A percentile compares a stretch with the other conserved stretches of the same genome.
Conservation (phyloP, 2,113 vertebrate species). For the Odontesthes bonariensis region DNA sequence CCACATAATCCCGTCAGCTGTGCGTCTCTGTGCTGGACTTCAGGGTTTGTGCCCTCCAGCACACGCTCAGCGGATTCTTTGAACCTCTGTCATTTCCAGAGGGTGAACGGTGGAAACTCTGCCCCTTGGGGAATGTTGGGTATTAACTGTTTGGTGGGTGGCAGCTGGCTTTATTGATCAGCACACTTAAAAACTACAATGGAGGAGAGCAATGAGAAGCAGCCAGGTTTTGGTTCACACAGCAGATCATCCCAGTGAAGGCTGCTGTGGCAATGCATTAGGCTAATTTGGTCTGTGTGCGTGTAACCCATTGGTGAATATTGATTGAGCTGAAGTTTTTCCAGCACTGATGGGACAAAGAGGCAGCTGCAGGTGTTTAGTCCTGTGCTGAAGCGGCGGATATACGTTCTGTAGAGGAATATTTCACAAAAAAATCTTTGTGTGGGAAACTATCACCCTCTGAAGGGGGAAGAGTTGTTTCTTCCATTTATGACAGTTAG, state of each 20-base stretch:
- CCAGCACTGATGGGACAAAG: not conserved
- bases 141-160: slow-evolving; percentile 68
- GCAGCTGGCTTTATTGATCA: slow-evolving; percentile 67
- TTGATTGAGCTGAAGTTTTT: slow-evolving; percentile 24
- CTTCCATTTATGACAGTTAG: not conserved
- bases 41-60: slow-evolving; percentile 19
- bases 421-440: not conserved
- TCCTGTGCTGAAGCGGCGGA: not conserved
- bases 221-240: slow-evolving; percentile 75
- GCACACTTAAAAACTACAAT: slow-evolving; percentile 31
- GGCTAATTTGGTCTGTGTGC: slow-evolving; percentile 19
- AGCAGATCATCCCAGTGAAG: slow-evolving; percentile 35
- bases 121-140: slow-evolving; percentile 25
- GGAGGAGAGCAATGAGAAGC: slow-evolving; percentile 72
- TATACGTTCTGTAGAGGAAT: slow-evolving; percentile 2
- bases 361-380: not conserved
- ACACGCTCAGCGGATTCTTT: slow-evolving; percentile 14
- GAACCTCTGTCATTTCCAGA: slow-evolving; percentile 17
- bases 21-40: not conserved
- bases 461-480: not conserved
- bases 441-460: not conserved
- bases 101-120: slow-evolving; percentile 24
- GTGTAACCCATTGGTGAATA: slow-evolving; percentile 7
- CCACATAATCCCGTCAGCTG: not conserved
- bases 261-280: slow-evolving; percentile 40